Evolutionary conservation across 2,888 invertebrate genomes (phyloP), one percentile per base, ranked within the genome.

Genomic region (Adelphocoris suturalis): DNA sequence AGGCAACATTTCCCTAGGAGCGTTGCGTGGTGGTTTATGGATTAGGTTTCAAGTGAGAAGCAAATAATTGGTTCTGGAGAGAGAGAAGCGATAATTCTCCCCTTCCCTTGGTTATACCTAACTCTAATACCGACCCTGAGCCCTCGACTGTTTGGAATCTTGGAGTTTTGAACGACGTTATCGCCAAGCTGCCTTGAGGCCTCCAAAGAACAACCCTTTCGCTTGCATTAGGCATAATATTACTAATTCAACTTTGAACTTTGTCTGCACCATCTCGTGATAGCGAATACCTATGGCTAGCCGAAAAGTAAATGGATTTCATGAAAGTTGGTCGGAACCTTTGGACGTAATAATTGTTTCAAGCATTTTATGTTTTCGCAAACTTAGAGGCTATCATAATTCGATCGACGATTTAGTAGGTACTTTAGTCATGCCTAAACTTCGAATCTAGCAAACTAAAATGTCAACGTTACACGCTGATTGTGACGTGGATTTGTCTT

Each of bases 41-140:
- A 68, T 68, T 68, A 68, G 68, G 68, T 23, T 68, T 23, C 23
- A 19, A 68, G 68, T 68, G 68, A 23, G 68, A 68, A 68, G 68
- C 68, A 68, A 68, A 68, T 68, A 68, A 68, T 68, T 68, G 27
- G 68, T 68, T 68, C 68, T 27, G 68, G 23, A 23, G 13, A 23
- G 13, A 23, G 19, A 23, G 68, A 23, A 23, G 68, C 19, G 23
- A 68, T 68, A 68, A 68, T 68, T 68, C 68, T 68, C 68, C 68
- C 61, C 68, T 68, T 23, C 23, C 68, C 68, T 23, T 68, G 68
- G 23, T 68, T 68, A 68, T 68, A 4, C 37, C 37, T 37, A 68
- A 68, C 68, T 68, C 23, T 68, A 68, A 68, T 68, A 23, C 68
- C 68, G 23, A 23, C 68, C 68, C 68, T 68, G 68, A 68, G 19